Evolutionary conservation across 2,888 invertebrate species (phyloP), one percentile per base, ranked within the genome.

Genomic region (Linnaemya tessellans): DNA sequence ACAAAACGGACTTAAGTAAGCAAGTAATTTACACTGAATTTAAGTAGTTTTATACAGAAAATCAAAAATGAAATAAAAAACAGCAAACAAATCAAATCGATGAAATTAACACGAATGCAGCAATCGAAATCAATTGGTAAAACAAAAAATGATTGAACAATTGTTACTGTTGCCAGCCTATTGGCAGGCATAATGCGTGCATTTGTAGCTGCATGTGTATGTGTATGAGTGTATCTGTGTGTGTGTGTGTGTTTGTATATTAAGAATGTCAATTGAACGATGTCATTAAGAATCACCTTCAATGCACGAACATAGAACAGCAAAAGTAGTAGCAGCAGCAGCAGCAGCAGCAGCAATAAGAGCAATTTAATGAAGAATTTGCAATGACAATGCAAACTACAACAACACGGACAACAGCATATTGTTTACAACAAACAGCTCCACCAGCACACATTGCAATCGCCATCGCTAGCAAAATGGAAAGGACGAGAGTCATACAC

Each of bases 241-340:
- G 41, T 30, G 1, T 41, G 38, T 41, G 38, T 78, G 10, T 68
- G 56, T 20, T n/a, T 62, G 22, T 64, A 41, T 70, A 68, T 70
- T 74, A 79, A 79, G 79, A 85, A 85, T 85, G 85, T 80, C 82
- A 82, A 85, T 82, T 85, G 85, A 85, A 75, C 85, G 82, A 85
- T 85, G 88, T 87, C 87, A 88, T 88, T 87, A 87, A 87, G 85
- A 87, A 88, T 88, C 88, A 87, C 87, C 88, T 87, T 87, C 82
- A 87, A 83, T 82, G 22, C 51, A 68, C 41, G 56, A 46, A 65
- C 38, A 43, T n/a, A 65, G 67, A 54, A 75, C 56, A 75, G 41
- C 30, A 15, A 67, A 58, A 43, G 49, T 20, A 80, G 56, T 62
- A 43, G 54, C 68, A 70, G 5, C 56, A 75, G 41, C 30, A 15